Evolutionary conservation across 92 coral and sea anemone genomes (phyloP), one percentile per base, ranked within the genome.

Genomic region (Desmophyllum pertusum): DNA sequence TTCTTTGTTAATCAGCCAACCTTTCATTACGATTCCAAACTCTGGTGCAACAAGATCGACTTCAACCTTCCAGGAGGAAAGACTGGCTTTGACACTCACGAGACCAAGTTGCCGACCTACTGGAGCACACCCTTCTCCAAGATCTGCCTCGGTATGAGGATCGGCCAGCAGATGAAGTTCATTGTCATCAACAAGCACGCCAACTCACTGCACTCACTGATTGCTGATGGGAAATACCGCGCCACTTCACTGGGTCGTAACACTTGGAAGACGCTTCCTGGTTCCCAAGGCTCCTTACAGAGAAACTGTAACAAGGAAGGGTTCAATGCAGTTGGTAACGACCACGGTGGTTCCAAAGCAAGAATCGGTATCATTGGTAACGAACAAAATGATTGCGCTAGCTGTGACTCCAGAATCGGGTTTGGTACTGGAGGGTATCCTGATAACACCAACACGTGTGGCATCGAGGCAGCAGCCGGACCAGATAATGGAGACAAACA

Each of bases 401-500:
- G 1, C 41, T 65, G 71, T 8, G 71, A 65, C 33, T 65, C 71
- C 9, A 65, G 71, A 36, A 65, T 65, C 42, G 71, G 71, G 38
- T 65, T 65, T 18, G 71, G 71, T 3, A 33, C 71, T 10, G 70
- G 38, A 1, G 70, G 70, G 10, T 3, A 13, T 35, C 40, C 36
- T 65, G 70, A 65, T 65, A 6, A 65, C 40, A 11, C n/a, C 40
- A 65, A 65, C 70, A 31, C 70, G 70, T 65, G 70, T 35, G 70
- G 70, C 23, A 65, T 25, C 10, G 38, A 63, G 0, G 70, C 70
- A 6, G 1, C 5, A 33, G 23, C 10, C 25, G 6, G 0, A 13
- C 15, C 8, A 14, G 40, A 65, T 36, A 35, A 65, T 35, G n/a
- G 71, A 14, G 40, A 31, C 41, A 33, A 40, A 14, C 9, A 2